Evolutionary conservation across 2,797 vertebrate species (phyloP), one percentile per base, ranked within the genome.

Genomic region (Galago senegalensis): DNA sequence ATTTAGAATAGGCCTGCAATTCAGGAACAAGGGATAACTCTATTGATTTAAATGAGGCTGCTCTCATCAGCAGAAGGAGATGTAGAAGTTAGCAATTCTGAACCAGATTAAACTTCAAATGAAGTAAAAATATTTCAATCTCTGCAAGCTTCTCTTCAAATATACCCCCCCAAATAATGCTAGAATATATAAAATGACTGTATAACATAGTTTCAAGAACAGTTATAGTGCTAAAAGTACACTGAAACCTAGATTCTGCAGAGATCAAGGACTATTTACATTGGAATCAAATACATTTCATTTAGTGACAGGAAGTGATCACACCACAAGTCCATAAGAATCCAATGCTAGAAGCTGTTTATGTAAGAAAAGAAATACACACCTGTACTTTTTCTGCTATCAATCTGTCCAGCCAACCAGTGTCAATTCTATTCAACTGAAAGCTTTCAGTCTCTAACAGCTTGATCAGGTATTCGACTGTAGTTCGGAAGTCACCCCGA

Each of bases 381-480:
- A 99, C 99, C 99, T 99, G 99, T 97, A 99, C 99, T 99, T 99
- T 99, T 98, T 99, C 99, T 0, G 99, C 99, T 95, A 99, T 99
- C 5, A 99, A 99, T 87, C 99, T 98, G 97, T 99, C 99, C 98
- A 99, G 97, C 99, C 99, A 99, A 98, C 99, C 99, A 0, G 99
- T 99, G 98, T 99, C 99, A 0, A 99, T 99, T 98, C 98, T 99
- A 98, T 99, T 99, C 87, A 99, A 99, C 97, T 99, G 99, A 98
- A 99, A 99, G 98, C 99, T 99, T 98, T 99, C 99, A 0, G 99
- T 99, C 98, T 99, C 99, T 97, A 99, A 98, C 87, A 99, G 98
- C 89, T 99, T 99, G 94, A 99, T 99, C 97, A 99, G 98, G 97
- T 99, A 99, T 96, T 99, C 99, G 46, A 99, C 99, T 1, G 99